Percentiles rank a stretch among this genome's conserved stretches.
phyloP scores from a whole-genome alignment of 2,888 invertebrate species.

The Unio pictorum region DNA sequence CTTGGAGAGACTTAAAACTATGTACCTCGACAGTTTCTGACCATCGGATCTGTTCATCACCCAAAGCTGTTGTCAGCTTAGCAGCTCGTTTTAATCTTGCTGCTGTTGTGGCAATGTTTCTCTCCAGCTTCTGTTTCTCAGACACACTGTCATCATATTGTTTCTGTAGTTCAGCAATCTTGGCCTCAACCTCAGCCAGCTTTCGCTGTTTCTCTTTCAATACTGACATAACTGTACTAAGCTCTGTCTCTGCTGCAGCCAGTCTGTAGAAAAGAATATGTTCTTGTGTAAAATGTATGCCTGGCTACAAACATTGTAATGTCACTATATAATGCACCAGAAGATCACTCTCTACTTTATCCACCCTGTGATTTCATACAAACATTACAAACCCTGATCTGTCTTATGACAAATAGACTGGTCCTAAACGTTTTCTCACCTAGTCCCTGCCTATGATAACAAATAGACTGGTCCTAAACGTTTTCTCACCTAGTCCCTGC shows the following conservation, averaged over 20 bases:
- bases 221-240: slow-evolving; percentile 83
- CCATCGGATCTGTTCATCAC: slow-evolving; percentile 91
- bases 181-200: slow-evolving; percentile 85
- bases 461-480: too few species aligned
- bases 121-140: slow-evolving; percentile 83
- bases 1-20: too few species aligned
- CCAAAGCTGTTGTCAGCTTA: slow-evolving; percentile 86
- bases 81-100: slow-evolving; percentile 86
- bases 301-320: background rate
- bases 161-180: slow-evolving; percentile 74
- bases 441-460: too few species aligned
- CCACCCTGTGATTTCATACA: too few species aligned
- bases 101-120: slow-evolving; percentile 84
- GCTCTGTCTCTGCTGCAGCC: slow-evolving; percentile 80
- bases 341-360: too few species aligned
- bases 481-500: too few species aligned
- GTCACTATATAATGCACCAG: too few species aligned
- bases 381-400: too few species aligned
- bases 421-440: too few species aligned
- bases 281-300: background rate
- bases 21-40: slow-evolving; percentile 80
- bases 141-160: slow-evolving; percentile 72
- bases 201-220: slow-evolving; percentile 86
- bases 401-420: too few species aligned
- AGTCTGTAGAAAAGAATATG: slow-evolving; percentile 51